These are phyloP conservation scores for Branchinecta lindahli DNA, from an alignment of 1,140 invertebrate genomes.

Conservation along the genomic window DNA sequence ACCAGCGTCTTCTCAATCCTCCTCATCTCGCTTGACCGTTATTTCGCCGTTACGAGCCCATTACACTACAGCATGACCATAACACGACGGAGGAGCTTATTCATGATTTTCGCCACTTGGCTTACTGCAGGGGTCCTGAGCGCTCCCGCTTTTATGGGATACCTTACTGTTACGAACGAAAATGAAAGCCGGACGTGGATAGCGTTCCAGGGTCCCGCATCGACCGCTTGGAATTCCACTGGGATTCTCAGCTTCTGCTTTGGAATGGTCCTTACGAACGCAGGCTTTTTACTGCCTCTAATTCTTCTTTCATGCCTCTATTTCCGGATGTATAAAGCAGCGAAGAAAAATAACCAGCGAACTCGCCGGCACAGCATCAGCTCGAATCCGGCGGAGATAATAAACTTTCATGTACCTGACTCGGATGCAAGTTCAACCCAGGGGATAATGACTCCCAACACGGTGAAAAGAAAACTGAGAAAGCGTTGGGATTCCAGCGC, in stretches of 20 bases:
- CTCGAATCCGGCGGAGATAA: slow-evolving; percentile 17
- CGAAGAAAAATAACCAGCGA: slow-evolving; percentile 37
- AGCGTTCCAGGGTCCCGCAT: neutral
- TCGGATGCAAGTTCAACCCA: slow-evolving; percentile 12
- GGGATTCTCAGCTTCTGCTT: neutral
- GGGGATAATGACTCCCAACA: slow-evolving; percentile 8
- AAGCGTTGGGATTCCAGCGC: slow-evolving; percentile 29
- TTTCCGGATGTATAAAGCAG: slow-evolving; percentile 39
- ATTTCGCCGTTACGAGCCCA: slow-evolving; percentile 38
- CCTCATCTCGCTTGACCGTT: slow-evolving; percentile 38
- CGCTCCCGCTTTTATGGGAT: slow-evolving; percentile 22
- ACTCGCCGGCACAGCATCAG: slow-evolving; percentile 39
- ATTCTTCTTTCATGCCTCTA: slow-evolving; percentile 39
- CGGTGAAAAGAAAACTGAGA: neutral
- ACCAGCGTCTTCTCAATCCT: slow-evolving; percentile 38
- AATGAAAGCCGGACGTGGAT: neutral
- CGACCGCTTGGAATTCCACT: neutral
- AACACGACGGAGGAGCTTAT: slow-evolving; percentile 32
- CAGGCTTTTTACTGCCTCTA: slow-evolving; percentile 37
- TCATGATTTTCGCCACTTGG: slow-evolving; percentile 33
- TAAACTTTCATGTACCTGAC: slow-evolving; percentile 13
- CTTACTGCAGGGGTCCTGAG: slow-evolving; percentile 29
- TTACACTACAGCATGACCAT: slow-evolving; percentile 38
- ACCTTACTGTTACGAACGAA: neutral
- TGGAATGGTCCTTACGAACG: slow-evolving; percentile 22